Evolutionary conservation across 2,888 invertebrate species (phyloP).

Genomic region (Cheiracanthium punctorium): DNA sequence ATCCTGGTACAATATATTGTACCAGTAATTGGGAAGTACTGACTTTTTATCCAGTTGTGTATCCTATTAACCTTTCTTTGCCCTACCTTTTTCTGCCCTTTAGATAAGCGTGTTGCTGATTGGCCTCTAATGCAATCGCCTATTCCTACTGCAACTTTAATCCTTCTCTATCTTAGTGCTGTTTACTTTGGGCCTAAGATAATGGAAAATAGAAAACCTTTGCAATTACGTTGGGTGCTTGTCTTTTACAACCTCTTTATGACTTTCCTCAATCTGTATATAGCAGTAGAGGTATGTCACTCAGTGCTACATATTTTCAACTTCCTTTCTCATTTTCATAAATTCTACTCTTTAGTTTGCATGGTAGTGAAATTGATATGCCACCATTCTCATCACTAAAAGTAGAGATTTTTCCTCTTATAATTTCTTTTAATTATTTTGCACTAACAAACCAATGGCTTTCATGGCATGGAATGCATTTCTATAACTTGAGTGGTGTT

Average conservation of each 20-base stretch:
- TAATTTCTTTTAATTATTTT: no score
- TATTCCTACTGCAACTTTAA: constrained; percentile 83
- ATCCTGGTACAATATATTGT: no score
- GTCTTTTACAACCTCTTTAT: constrained; percentile 90
- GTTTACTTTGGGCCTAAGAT: constrained; percentile 88
- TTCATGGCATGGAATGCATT: no score
- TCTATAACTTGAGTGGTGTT: no score
- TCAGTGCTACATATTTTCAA: constrained; percentile 18
- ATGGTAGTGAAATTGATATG: no score
- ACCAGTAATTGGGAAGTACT: not conserved
- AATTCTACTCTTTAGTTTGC: constrained; percentile 26
- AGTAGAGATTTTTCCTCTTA: no score
- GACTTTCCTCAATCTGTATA: constrained; percentile 88
- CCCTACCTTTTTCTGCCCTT: constrained; percentile 1
- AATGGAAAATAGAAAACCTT: constrained; percentile 86
- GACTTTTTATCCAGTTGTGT: not conserved
- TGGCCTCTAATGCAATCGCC: constrained; percentile 91
- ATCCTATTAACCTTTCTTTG: not conserved
- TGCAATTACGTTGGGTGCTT: constrained; percentile 84
- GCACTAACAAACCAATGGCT: no score
- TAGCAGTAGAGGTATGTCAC: constrained; percentile 83
- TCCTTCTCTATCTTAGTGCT: constrained; percentile 84
- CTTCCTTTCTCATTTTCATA: not conserved
- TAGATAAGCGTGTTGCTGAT: constrained; percentile 87
- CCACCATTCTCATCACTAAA: no score